Evolutionary conservation across 2,888 invertebrate species (phyloP).

Genomic region (Xylocampa areola): DNA sequence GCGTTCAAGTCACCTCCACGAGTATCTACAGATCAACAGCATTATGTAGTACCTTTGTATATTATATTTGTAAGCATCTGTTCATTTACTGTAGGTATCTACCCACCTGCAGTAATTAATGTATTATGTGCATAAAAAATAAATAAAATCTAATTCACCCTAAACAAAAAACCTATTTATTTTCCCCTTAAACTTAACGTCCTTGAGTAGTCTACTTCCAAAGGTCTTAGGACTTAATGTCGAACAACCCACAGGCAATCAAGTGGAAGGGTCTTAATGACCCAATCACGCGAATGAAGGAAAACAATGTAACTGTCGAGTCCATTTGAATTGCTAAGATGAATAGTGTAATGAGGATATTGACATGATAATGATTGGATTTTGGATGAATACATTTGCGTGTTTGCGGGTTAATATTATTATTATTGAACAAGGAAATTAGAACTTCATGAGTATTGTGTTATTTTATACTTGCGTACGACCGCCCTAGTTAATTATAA

Average conservation of each 20-base stretch:
- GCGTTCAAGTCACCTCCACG: too few species aligned
- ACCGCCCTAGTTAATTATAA: too few species aligned
- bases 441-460: too few species aligned
- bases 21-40: too few species aligned
- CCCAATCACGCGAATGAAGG: conserved; percentile 64
- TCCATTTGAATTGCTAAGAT: conserved; percentile 36
- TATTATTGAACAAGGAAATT: too few species aligned
- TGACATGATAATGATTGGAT: conserved; percentile 11
- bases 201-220: conserved; percentile 26
- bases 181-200: conserved; percentile 40
- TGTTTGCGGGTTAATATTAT: background rate
- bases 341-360: conserved; percentile 20
- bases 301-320: conserved; percentile 65
- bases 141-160: conserved; percentile 35
- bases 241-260: conserved; percentile 70
- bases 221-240: conserved; percentile 61
- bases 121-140: too few species aligned
- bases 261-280: conserved; percentile 69
- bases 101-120: too few species aligned
- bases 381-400: background rate
- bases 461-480: too few species aligned
- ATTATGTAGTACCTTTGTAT: too few species aligned
- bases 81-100: too few species aligned
- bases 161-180: too few species aligned
- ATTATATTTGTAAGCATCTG: too few species aligned